phyloP scores from a whole-genome alignment of 2,797 vertebrate genomes.

The Poecilia velifera region DNA sequence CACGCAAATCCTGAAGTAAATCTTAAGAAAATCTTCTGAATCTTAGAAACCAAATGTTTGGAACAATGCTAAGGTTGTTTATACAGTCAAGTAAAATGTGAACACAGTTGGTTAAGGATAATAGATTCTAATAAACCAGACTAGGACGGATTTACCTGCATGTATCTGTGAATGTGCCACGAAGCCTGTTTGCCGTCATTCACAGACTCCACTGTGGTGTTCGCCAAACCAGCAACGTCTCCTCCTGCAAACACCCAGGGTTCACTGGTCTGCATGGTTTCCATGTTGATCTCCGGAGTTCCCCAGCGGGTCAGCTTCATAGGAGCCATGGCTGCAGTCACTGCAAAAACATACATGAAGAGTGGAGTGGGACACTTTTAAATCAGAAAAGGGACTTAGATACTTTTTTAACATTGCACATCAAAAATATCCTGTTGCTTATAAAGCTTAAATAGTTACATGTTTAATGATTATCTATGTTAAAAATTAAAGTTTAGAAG shows the following conservation, averaged over 20 bases:
- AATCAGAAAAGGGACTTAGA: background rate
- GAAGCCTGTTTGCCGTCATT: constrained; percentile 98
- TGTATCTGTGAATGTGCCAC: constrained; percentile 93
- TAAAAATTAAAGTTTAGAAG: background rate
- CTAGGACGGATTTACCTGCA: constrained; percentile 83
- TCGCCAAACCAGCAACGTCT: constrained; percentile 89
- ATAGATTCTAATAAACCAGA: background rate
- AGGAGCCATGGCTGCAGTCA: constrained; percentile 88
- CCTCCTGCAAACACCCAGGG: constrained; percentile 94
- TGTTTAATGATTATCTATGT: background rate
- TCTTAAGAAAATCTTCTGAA: background rate
- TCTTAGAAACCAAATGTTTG: background rate
- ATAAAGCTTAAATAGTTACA: background rate
- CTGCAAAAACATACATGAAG: constrained; percentile 60
- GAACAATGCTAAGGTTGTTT: background rate
- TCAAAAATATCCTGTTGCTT: background rate
- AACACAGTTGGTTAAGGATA: background rate
- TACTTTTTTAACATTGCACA: background rate
- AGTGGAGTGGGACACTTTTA: background rate
- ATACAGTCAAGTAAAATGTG: background rate
- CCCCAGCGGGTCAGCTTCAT: constrained; percentile 91
- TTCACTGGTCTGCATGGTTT: constrained; percentile 94
- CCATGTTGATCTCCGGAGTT: constrained; percentile 88
- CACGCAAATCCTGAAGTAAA: background rate
- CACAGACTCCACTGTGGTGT: constrained; percentile 93